Evolutionary conservation across 1,140 invertebrate species (phyloP).

Genomic region (Diorhabda sublineata): DNA sequence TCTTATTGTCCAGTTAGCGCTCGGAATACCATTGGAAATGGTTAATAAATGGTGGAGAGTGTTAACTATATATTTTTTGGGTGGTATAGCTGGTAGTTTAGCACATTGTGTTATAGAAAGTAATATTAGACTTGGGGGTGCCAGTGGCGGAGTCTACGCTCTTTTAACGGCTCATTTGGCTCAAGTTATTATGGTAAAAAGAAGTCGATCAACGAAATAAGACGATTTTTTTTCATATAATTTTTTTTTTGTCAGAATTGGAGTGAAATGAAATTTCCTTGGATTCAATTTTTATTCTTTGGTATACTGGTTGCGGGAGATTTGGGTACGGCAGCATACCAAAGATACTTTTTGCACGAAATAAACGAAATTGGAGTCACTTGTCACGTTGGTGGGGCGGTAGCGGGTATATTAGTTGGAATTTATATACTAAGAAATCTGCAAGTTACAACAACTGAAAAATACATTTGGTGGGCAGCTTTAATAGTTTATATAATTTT

Average conservation of each 20-base stretch:
- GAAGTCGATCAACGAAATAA: too few species aligned
- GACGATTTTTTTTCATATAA: too few species aligned
- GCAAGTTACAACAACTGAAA: constrained; percentile 80
- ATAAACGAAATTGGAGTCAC: constrained; percentile 72
- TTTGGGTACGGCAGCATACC: constrained; percentile 78
- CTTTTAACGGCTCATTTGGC: constrained; percentile 92
- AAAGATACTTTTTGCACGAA: constrained; percentile 64
- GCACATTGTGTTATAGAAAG: constrained; percentile 87
- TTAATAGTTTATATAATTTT: constrained; percentile 71
- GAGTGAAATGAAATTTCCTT: constrained; percentile 85
- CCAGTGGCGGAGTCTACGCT: constrained; percentile 94
- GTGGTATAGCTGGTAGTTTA: constrained; percentile 78
- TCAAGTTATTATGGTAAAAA: constrained; percentile 75
- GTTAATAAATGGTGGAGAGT: constrained; percentile 93
- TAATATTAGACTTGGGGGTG: constrained; percentile 81
- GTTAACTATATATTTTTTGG: constrained; percentile 70
- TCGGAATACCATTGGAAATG: constrained; percentile 92
- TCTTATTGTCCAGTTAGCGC: constrained; percentile 82
- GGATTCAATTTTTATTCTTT: constrained; percentile 73
- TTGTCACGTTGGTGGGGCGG: constrained; percentile 81
- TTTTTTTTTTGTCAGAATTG: constrained; percentile 64
- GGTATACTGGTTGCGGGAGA: constrained; percentile 57
- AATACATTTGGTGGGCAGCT: constrained; percentile 75
- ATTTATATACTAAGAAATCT: constrained; percentile 87
- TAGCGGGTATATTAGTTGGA: constrained; percentile 82